A percentile compares a stretch with the other conserved stretches of the same genome.
Evolutionary conservation across 1,140 invertebrate species (phyloP).

Genomic region (Drosophila pruinosa): DNA sequence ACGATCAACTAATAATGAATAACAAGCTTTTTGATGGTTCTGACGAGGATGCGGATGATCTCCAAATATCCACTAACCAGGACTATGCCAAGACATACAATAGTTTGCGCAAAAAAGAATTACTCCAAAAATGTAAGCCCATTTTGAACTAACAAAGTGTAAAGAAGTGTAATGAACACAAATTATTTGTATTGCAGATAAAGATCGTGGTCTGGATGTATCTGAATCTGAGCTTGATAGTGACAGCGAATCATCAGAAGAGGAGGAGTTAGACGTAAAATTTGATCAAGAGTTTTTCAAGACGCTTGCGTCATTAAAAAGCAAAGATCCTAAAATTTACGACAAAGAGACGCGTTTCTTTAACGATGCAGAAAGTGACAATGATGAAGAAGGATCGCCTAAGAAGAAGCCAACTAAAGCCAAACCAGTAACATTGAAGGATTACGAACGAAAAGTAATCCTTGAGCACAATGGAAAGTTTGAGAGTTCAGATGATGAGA

Average conservation of each 20-base stretch:
- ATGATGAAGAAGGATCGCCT: constrained; percentile 37
- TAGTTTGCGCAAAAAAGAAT: constrained; percentile 91
- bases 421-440: constrained; percentile 89
- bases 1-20: constrained; percentile 55
- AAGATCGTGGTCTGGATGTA: constrained; percentile 88
- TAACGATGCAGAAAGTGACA: constrained; percentile 51
- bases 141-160: background rate
- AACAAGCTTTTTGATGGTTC: constrained; percentile 71
- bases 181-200: constrained; percentile 84
- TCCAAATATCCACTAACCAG: constrained; percentile 88
- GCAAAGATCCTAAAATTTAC: constrained; percentile 94
- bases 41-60: constrained; percentile 80
- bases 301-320: constrained; percentile 92
- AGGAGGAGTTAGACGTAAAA: constrained; percentile 86
- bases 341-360: constrained; percentile 91
- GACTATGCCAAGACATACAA: constrained; percentile 93
- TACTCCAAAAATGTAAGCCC: constrained; percentile 91
- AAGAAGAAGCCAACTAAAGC: constrained; percentile 76
- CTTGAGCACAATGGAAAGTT: constrained; percentile 87
- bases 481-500: constrained; percentile 78
- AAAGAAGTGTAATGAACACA: background rate
- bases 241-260: constrained; percentile 84
- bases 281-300: constrained; percentile 94
- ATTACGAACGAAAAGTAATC: constrained; percentile 91
- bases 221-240: constrained; percentile 82